Base-by-base conservation (phyloP, 1,140 invertebrate genomes). In the Drosophila mauritiana region DNA sequence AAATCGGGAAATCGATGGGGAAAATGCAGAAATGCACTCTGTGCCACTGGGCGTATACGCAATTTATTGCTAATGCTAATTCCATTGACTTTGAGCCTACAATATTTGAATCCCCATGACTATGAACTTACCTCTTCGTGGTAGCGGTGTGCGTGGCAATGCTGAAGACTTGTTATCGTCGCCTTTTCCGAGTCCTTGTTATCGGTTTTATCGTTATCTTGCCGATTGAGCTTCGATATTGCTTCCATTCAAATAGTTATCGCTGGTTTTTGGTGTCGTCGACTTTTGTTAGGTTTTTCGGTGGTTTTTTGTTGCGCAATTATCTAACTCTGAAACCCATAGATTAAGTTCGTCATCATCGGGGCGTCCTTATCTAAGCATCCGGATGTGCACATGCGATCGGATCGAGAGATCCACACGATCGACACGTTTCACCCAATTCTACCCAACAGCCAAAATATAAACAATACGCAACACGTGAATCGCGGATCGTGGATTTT, bases 231-330 rank as follows among this genome's bases (percentile, higher is more conserved):
- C 69, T 51, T 56, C 75, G 78, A 83, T 80, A 73, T 84, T 83
- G 70, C 80, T 83, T 83, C 80, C 80, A 83, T 83, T 83, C 80
- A 83, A 83, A 83, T 80, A 78, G 78, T 79, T 83, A 25, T 72
- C 52, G 45, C 54, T 49, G 39, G 13, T 49, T 61, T 48, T 46
- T 27, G 31, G 53, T 36, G 43, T 56, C 48, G 42, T 15, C 11
- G 54, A 65, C 34, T 48, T 43, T 20, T 34, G 15, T 39, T 40
- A 53, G 40, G 1, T 12, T 27, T 27, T 27, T 10, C 6, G 7
- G 20, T 27, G 25, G n/a, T 27, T 17, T 31, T 34, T 15, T 11
- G 25, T 31, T 31, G n/a, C 48, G 25, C 17, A 15, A 15, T 12
- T 27, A 7, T 3, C 34, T 3, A 11, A 4, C 15, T 13, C 37